phyloP scores from a whole-genome alignment of 2,888 invertebrate species.

The Halocaridina rubra region DNA sequence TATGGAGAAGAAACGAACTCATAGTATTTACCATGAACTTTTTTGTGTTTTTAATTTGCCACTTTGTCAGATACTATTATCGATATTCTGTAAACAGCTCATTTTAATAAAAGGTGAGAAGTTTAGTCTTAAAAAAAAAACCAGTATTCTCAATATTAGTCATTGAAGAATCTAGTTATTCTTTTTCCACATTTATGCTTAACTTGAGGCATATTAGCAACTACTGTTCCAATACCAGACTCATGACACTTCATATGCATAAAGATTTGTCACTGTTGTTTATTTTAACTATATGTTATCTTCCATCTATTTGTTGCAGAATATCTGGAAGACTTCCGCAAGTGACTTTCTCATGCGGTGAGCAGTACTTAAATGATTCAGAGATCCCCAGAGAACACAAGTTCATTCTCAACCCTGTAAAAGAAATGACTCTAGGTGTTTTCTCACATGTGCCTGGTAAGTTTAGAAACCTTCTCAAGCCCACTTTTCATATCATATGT shows the following conservation, averaged over 20 bases:
- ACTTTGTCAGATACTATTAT: too few relatives aligned
- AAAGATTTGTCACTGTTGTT: neutral
- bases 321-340: constrained; percentile 84
- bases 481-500: neutral
- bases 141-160: too few relatives aligned
- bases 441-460: constrained; percentile 87
- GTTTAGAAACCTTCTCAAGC: constrained; percentile 67
- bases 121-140: too few relatives aligned
- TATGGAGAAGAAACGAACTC: too few relatives aligned
- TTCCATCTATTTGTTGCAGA: constrained; percentile 38
- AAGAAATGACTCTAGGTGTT: constrained; percentile 90
- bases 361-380: constrained; percentile 33
- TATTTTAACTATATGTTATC: neutral
- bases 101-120: too few relatives aligned
- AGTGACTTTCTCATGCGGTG: constrained; percentile 76
- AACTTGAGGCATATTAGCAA: too few relatives aligned
- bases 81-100: too few relatives aligned
- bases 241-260: too few relatives aligned
- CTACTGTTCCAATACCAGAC: too few relatives aligned
- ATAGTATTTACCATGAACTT: too few relatives aligned
- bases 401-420: constrained; percentile 90
- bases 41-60: too few relatives aligned
- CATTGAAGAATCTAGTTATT: neutral
- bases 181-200: neutral
- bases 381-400: constrained; percentile 89